Conservation (phyloP, 1,140 invertebrate species). For the Zaprionus capensis region DNA sequence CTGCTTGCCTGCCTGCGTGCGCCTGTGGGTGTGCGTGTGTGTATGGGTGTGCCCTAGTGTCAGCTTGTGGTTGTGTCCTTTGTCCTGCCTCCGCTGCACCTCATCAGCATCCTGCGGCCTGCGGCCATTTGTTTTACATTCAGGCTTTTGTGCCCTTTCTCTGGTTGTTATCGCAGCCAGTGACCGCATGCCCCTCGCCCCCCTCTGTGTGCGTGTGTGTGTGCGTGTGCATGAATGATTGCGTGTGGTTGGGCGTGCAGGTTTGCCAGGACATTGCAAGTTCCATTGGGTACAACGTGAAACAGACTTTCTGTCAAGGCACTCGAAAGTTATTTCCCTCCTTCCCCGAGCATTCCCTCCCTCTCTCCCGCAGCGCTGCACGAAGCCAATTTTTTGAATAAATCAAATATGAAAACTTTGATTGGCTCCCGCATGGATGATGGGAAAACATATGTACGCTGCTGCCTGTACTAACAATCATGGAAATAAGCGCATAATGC, state of each 20-base stretch:
- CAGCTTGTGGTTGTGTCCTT: constrained; percentile 11
- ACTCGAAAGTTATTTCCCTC: constrained; percentile 13
- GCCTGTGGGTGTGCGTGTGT: constrained; percentile 10
- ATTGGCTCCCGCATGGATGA: constrained; percentile 47
- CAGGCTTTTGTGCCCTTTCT: constrained; percentile 27
- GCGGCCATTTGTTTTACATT: constrained; percentile 54
- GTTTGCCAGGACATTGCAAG: constrained; percentile 4
- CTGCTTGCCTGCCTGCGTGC: not conserved
- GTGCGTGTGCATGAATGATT: constrained; percentile 4
- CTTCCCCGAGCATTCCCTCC: not conserved
- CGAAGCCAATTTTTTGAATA: constrained; percentile 35
- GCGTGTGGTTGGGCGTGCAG: not conserved
- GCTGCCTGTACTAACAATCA: not conserved
- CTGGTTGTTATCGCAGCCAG: constrained; percentile 27
- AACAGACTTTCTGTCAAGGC: constrained; percentile 1
- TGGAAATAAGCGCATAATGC: constrained; percentile 13
- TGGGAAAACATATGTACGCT: constrained; percentile 14
- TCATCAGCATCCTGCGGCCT: constrained; percentile 46
- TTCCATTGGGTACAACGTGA: not conserved
- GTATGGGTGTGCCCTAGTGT: constrained; percentile 24
- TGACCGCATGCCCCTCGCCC: constrained; percentile 7
- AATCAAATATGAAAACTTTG: constrained; percentile 46
- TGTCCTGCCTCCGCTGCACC: constrained; percentile 29
- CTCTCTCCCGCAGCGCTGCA: not conserved
- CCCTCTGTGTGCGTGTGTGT: not conserved